phyloP scores from a whole-genome alignment of 2,888 invertebrate genomes.

The Rhodophaea formosa region DNA sequence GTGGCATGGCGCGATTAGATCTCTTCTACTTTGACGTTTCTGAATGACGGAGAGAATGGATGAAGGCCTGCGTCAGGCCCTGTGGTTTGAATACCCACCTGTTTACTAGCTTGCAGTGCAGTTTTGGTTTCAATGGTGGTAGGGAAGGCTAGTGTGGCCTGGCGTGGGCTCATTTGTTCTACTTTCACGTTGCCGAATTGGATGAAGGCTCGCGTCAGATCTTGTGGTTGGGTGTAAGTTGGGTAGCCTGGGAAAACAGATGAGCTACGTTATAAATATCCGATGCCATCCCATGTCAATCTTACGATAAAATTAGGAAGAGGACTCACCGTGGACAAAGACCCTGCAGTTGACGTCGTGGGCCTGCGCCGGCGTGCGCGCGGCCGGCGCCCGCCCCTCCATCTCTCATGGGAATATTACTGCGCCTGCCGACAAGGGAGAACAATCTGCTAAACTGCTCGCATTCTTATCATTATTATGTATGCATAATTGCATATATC shows the following conservation, averaged over 20 bases:
- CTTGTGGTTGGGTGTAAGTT: constrained; percentile 48
- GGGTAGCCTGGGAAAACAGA: constrained; percentile 50
- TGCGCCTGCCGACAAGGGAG: constrained; percentile 36
- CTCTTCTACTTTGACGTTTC: too few relatives aligned
- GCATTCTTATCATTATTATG: too few relatives aligned
- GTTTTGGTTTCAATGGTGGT: constrained; percentile 33
- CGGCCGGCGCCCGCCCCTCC: constrained; percentile 30
- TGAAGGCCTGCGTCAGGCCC: constrained; percentile 23
- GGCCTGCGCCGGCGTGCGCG: constrained; percentile 3
- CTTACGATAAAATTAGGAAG: too few relatives aligned
- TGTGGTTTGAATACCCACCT: constrained; percentile 10
- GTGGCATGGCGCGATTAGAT: too few relatives aligned
- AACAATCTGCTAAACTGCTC: too few relatives aligned
- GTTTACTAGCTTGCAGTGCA: constrained; percentile 36
- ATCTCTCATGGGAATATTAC: constrained; percentile 46
- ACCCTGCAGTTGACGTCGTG: constrained; percentile 17
- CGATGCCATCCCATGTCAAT: too few relatives aligned
- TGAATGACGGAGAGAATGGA: too few relatives aligned
- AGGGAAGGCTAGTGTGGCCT: constrained; percentile 41
- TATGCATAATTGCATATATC: too few relatives aligned
- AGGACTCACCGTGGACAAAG: constrained; percentile 32
- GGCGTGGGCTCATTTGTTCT: constrained; percentile 37
- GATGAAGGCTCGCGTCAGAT: constrained; percentile 46
- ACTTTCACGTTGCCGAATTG: constrained; percentile 46
- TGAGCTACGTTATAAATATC: too few relatives aligned